These are phyloP conservation scores for Speoplatyrhinus poulsoni DNA, from an alignment of 2,113 vertebrate genomes.

Conservation along the genomic window DNA sequence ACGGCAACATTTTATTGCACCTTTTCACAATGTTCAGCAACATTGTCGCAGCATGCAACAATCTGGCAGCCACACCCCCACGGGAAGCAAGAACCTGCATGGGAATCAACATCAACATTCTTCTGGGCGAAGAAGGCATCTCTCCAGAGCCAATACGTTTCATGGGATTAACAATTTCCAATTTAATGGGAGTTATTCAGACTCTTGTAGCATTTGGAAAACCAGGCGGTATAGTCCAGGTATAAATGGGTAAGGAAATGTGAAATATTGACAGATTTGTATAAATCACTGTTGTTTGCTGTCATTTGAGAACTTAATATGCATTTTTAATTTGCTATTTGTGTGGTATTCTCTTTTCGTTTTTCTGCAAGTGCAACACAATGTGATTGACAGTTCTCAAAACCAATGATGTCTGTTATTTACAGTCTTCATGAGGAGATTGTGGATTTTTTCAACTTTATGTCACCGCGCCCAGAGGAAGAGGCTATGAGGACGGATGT, in stretches of 20 bases:
- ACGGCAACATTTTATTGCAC: conserved; percentile 44
- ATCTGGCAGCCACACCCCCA: conserved; percentile 72
- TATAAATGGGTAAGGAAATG: conserved; percentile 85
- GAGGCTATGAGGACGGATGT: conserved; percentile 94
- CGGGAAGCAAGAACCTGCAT: conserved; percentile 61
- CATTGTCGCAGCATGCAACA: conserved; percentile 70
- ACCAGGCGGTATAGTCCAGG: conserved; percentile 88
- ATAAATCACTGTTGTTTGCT: no score
- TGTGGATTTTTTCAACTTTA: conserved; percentile 96
- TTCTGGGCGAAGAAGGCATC: conserved; percentile 87
- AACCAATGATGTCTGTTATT: not conserved
- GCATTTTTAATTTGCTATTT: no score
- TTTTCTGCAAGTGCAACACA: no score
- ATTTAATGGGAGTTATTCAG: conserved; percentile 65
- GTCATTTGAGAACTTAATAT: no score
- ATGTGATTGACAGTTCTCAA: not conserved
- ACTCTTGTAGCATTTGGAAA: conserved; percentile 90
- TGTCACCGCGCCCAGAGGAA: conserved; percentile 95
- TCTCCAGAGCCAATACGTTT: conserved; percentile 91
- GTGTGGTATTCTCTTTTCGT: no score
- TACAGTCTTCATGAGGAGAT: conserved; percentile 95
- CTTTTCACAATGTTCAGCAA: conserved; percentile 46
- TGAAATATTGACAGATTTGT: not conserved
- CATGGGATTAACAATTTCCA: conserved; percentile 88
- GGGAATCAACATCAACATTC: conserved; percentile 64